Evolutionary conservation across 1,140 invertebrate species (phyloP).

Genomic region (Caenorhabditis briggsae): DNA sequence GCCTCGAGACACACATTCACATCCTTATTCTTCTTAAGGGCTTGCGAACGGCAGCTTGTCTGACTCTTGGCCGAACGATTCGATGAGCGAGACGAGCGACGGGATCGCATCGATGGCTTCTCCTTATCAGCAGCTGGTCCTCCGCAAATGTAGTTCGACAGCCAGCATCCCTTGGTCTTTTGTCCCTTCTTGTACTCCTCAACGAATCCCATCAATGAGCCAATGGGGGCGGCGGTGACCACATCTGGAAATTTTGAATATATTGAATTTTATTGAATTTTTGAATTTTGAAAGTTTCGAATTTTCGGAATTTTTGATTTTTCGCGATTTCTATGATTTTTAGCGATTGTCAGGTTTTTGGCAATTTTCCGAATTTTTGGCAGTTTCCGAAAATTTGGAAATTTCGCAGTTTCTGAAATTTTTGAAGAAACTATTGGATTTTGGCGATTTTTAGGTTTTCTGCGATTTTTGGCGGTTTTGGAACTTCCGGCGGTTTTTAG

Average conservation of each 20-base stretch:
- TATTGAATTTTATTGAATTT: background rate
- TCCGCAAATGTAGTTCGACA: slow-evolving; percentile 28
- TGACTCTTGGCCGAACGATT: background rate
- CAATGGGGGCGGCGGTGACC: slow-evolving; percentile 7
- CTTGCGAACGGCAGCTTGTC: slow-evolving; percentile 5
- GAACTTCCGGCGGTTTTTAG: no score
- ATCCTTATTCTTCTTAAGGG: slow-evolving; percentile 4
- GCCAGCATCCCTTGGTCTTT: background rate
- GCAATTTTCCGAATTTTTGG: no score
- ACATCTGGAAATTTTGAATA: background rate
- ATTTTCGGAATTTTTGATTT: no score
- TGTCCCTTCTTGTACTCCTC: slow-evolving; percentile 8
- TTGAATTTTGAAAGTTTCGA: no score
- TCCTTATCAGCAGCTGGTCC: background rate
- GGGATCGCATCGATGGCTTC: slow-evolving; percentile 13
- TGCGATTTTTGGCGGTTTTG: no score
- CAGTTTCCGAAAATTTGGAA: no score
- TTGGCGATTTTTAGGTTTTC: no score
- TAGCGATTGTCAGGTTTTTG: no score
- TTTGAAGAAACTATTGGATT: no score
- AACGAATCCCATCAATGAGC: slow-evolving; percentile 11
- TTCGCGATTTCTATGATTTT: no score
- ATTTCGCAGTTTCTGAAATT: no score
- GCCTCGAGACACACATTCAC: slow-evolving; percentile 1
- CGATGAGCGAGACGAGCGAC: background rate